Evolutionary conservation across 2,113 vertebrate species (phyloP).

Genomic region (Thermophis baileyi): DNA sequence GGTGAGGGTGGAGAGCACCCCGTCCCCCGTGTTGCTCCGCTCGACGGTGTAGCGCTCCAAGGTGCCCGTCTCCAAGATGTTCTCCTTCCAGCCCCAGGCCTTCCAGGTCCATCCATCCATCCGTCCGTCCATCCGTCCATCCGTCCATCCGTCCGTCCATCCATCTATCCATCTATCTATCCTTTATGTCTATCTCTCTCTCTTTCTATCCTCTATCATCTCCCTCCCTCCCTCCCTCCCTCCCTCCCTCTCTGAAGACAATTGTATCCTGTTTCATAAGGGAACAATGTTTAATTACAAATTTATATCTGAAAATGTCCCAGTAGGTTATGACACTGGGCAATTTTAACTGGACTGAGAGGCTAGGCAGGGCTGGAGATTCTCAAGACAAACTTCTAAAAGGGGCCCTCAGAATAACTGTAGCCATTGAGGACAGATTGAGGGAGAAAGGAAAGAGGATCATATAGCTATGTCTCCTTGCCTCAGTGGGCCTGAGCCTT

Average conservation of each 20-base stretch:
- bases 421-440: not conserved
- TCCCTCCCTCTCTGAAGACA: not conserved
- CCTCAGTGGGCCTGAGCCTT: not conserved
- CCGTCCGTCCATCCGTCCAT: too few species aligned
- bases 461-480: not conserved
- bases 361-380: not conserved
- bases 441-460: not conserved
- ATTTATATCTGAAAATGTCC: not conserved
- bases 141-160: too few species aligned
- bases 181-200: too few species aligned
- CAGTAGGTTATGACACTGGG: not conserved
- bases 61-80: slow-evolving; percentile 88
- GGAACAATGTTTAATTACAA: not conserved
- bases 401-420: not conserved
- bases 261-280: not conserved
- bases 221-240: too few species aligned
- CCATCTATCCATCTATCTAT: too few species aligned
- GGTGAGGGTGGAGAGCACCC: slow-evolving; percentile 90
- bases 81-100: slow-evolving; percentile 98
- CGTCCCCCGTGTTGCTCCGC: slow-evolving; percentile 79
- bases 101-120: slow-evolving; percentile 34
- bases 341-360: not conserved
- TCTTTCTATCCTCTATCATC: too few species aligned
- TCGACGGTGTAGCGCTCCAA: slow-evolving; percentile 92
- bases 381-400: not conserved